Evolutionary conservation across 2,113 vertebrate genomes (phyloP).

Genomic region (Panurus biarmicus): DNA sequence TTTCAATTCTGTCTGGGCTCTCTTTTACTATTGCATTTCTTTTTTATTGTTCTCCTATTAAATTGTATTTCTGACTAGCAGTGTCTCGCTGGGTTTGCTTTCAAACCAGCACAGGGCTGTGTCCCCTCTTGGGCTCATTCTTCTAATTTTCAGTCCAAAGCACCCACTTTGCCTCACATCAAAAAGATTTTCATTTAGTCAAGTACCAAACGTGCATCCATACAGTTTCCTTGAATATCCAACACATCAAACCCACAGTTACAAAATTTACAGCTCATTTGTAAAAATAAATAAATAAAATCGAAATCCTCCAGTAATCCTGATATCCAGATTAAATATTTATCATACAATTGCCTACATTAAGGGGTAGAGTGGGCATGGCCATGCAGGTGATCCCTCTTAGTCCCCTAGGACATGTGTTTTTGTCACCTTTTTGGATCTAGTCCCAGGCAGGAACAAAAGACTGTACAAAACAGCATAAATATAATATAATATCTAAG

Average conservation of each 20-base stretch:
- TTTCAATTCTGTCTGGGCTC: no score
- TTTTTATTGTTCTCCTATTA: no score
- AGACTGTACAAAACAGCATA: background rate
- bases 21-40: no score
- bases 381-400: background rate
- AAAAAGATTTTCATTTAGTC: background rate
- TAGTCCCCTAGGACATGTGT: background rate
- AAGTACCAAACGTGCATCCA: background rate
- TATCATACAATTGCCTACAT: background rate
- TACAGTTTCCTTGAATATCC: background rate
- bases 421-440: background rate
- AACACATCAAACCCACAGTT: background rate
- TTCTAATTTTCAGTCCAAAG: background rate
- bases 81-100: no score
- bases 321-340: background rate
- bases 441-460: background rate
- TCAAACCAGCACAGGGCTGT: no score
- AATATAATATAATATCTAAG: background rate
- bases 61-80: no score
- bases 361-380: background rate
- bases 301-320: background rate
- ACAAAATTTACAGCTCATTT: background rate
- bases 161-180: background rate
- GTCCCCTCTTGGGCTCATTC: background rate
- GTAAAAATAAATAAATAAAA: background rate